phyloP scores from a whole-genome alignment of 2,797 vertebrate species.

The Clarias pachynema region DNA sequence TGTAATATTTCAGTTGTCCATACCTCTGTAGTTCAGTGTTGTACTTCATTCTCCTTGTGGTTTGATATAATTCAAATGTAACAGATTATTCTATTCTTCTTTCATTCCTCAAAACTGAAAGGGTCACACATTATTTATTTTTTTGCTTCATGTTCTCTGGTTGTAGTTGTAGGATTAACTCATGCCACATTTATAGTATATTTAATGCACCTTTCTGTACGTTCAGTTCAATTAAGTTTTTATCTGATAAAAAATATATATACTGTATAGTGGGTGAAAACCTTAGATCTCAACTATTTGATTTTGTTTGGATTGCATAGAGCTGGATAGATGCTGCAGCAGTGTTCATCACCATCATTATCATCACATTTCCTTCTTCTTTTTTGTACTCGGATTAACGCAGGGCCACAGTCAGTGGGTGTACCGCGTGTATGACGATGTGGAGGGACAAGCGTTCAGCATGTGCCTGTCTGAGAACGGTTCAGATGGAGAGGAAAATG shows the following conservation, averaged over 20 bases:
- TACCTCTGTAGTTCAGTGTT: not conserved
- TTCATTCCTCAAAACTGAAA: not conserved
- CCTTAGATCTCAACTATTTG: not conserved
- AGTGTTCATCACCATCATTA: not conserved
- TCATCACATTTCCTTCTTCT: not conserved
- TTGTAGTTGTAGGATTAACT: not conserved
- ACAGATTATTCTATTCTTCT: not conserved
- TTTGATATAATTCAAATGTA: not conserved
- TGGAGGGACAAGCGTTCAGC: constrained; percentile 76
- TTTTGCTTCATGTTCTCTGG: not conserved
- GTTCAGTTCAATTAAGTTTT: not conserved
- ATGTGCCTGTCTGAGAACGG: constrained; percentile 70
- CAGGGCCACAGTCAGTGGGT: constrained; percentile 90
- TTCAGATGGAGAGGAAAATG: constrained; percentile 73
- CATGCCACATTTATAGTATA: not conserved
- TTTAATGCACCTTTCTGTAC: not conserved
- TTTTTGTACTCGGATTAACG: constrained; percentile 18
- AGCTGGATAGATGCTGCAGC: not conserved
- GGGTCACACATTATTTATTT: not conserved
- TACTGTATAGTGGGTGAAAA: not conserved
- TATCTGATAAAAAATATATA: not conserved
- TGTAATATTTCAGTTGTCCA: not conserved
- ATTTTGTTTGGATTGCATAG: not conserved
- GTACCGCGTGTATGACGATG: constrained; percentile 89
- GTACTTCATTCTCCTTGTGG: not conserved